phyloP scores from a whole-genome alignment of 2,797 vertebrate genomes.

The Anguilla anguilla region DNA sequence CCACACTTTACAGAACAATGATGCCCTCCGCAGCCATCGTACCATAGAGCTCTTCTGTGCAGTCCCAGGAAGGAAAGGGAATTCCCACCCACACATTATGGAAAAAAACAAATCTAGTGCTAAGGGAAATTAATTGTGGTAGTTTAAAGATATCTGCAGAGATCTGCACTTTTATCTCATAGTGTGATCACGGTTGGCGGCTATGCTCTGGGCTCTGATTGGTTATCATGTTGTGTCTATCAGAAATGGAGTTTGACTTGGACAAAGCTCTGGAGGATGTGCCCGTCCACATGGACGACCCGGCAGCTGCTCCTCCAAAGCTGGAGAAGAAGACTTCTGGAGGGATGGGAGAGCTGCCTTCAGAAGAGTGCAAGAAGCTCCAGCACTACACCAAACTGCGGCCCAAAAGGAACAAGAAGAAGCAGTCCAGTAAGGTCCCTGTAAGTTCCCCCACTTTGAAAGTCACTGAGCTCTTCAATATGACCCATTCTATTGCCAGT shows the following conservation, averaged over 20 bases:
- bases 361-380: constrained; percentile 91
- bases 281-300: constrained; percentile 87
- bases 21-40: neutral
- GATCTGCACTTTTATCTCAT: neutral
- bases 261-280: constrained; percentile 95
- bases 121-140: neutral
- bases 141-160: neutral
- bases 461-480: too few relatives aligned
- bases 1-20: neutral
- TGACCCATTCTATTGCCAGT: neutral
- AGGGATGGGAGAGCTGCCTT: constrained; percentile 85
- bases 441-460: constrained; percentile 70
- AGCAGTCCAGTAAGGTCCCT: constrained; percentile 84
- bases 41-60: neutral
- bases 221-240: constrained; percentile 38
- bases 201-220: constrained; percentile 20
- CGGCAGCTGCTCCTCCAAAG: constrained; percentile 65
- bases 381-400: constrained; percentile 94
- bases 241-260: constrained; percentile 98
- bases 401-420: constrained; percentile 92
- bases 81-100: neutral
- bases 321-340: constrained; percentile 78
- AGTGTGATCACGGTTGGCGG: neutral
- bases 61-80: neutral
- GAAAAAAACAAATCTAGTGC: neutral